These are phyloP conservation scores for Listronotus oregonensis DNA, from an alignment of 1,140 invertebrate genomes.

Conservation along the genomic window DNA sequence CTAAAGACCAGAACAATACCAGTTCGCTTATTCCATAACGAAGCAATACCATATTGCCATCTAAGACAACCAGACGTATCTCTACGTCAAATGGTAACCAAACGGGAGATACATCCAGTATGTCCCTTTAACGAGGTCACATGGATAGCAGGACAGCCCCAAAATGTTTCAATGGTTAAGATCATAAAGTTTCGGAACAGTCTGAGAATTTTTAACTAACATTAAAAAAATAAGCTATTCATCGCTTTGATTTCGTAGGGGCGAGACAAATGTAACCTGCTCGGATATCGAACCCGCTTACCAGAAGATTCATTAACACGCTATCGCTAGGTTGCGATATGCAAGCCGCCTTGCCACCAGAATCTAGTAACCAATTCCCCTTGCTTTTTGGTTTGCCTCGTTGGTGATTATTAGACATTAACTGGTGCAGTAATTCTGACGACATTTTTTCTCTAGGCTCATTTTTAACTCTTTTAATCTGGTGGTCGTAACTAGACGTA, in stretches of 20 bases:
- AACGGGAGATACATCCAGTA: neutral
- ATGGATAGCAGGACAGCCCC: neutral
- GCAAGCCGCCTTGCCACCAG: slow-evolving; percentile 49
- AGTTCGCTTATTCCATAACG: neutral
- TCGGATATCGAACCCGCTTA: slow-evolving; percentile 89
- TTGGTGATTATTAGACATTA: slow-evolving; percentile 57
- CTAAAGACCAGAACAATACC: neutral
- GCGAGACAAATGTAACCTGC: slow-evolving; percentile 86
- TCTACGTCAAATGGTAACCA: too few relatives aligned
- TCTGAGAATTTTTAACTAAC: slow-evolving; percentile 13
- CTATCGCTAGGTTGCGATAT: slow-evolving; percentile 64
- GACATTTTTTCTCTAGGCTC: slow-evolving; percentile 54
- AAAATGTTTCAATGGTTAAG: slow-evolving; percentile 14
- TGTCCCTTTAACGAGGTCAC: neutral
- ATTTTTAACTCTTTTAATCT: slow-evolving; percentile 47
- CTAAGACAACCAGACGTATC: too few relatives aligned
- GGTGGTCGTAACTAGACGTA: slow-evolving; percentile 41
- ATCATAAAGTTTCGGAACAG: slow-evolving; percentile 21
- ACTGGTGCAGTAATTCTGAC: slow-evolving; percentile 59
- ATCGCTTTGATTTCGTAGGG: slow-evolving; percentile 60
- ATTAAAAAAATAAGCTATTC: slow-evolving; percentile 20
- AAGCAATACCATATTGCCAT: neutral
- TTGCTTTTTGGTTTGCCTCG: slow-evolving; percentile 48
- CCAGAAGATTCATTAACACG: slow-evolving; percentile 88
- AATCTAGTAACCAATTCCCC: slow-evolving; percentile 51